Base-by-base conservation (phyloP, 2,888 invertebrate species). In the Chloroclystis v-ata region DNA sequence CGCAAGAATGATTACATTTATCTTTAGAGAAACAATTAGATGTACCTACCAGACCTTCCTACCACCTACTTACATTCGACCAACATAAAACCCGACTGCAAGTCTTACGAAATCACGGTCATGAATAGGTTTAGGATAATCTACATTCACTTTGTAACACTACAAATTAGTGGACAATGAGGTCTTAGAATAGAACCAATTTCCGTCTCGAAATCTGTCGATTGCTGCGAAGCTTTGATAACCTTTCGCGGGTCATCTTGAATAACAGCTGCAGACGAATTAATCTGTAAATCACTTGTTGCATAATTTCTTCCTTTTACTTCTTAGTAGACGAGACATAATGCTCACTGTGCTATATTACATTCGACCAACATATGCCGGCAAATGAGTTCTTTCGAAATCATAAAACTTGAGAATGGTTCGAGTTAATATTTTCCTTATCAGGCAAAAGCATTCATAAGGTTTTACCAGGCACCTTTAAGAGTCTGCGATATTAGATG, bases 301-400 rank as follows among this genome's bases (percentile, higher is more conserved):
- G 56, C 61, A 60, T 55, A 68, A 69, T 26, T 44, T 20, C 20
- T 44, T 41, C 68, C 69, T 67, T 59, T 69, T 69, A 68, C 69
- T 67, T 58, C 52, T n/a, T n/a, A n/a, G 20, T 20, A 4, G 20
- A 20, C n/a, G n/a, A n/a, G 58, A 55, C 41, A 49, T 33, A 48
- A 47, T 51, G 44, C 53, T 47, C 20, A 42, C 41, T 28, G 43
- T 55, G 44, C 50, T 49, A 44, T 57, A 52, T 52, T 43, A n/a
- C n/a, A n/a, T n/a, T n/a, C n/a, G n/a, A n/a, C n/a, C n/a, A n/a
- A n/a, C n/a, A n/a, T n/a, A n/a, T n/a, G 49, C 33, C 44, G 51
- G 38, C 30, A 28, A 43, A 52, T 48, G 45, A 45, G 45, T 11
- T 47, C 52, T 41, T 47, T 42, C 49, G 49, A 40, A 54, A 53